Conservation (phyloP, 2,113 vertebrate species). For the Thymallus thymallus region DNA sequence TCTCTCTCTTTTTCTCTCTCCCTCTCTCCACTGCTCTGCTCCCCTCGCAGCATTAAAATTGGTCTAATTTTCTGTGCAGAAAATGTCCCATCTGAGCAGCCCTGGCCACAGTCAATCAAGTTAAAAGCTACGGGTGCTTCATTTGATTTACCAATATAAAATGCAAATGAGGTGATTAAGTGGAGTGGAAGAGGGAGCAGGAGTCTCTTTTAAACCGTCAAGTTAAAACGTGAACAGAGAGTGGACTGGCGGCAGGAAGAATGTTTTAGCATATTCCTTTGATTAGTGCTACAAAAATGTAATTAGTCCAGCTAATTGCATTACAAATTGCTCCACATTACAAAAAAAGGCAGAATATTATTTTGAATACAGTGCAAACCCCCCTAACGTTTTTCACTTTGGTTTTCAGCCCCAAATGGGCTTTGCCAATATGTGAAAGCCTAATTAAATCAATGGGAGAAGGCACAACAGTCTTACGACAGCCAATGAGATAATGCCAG, state of each 20-base stretch:
- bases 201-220: conserved; percentile 97
- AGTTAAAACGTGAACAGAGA: conserved; percentile 97
- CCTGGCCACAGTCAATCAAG: conserved; percentile 98
- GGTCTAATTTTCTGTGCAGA: conserved; percentile 94
- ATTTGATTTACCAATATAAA: conserved; percentile 99
- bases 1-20: too few species aligned
- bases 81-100: conserved; percentile 96
- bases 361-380: conserved; percentile 71
- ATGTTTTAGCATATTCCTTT: conserved; percentile 99
- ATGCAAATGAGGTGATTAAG: conserved; percentile 99
- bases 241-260: conserved; percentile 90
- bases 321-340: conserved; percentile 94
- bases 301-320: conserved; percentile 96
- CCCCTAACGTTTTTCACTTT: conserved; percentile 65
- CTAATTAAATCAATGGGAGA: conserved; percentile 99
- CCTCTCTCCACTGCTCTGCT: conserved; percentile 66
- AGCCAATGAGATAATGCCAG: conserved; percentile 87
- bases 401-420: conserved; percentile 85
- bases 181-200: conserved; percentile 93
- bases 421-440: conserved; percentile 92
- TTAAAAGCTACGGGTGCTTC: conserved; percentile 99
- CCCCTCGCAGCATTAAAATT: conserved; percentile 88
- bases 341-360: conserved; percentile 81
- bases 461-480: conserved; percentile 89
- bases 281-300: conserved; percentile 97